Evolutionary conservation across 2,888 invertebrate species (phyloP).

Genomic region (Thyatira batis): DNA sequence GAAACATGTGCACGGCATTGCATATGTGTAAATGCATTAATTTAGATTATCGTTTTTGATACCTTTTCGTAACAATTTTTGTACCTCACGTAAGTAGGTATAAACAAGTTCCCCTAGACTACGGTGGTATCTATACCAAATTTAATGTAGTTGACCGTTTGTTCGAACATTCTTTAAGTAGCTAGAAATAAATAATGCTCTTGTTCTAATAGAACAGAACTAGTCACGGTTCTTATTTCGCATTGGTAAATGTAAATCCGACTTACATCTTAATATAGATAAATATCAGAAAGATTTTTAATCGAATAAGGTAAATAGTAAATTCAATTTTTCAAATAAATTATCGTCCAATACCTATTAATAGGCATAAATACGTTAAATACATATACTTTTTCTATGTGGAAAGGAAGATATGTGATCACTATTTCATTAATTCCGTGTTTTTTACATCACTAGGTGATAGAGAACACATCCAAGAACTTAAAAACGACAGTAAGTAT

Average conservation of each 20-base stretch:
- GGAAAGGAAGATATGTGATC: slow-evolving; percentile 70
- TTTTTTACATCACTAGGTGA: slow-evolving; percentile 65
- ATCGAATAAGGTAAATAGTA: slow-evolving; percentile 31
- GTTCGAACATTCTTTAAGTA: background rate
- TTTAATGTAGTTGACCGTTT: background rate
- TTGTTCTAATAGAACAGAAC: slow-evolving; percentile 28
- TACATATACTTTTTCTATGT: slow-evolving; percentile 46
- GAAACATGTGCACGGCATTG: background rate
- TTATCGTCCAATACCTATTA: slow-evolving; percentile 42
- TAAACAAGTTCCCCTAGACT: too few species aligned
- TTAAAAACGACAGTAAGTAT: slow-evolving; percentile 31
- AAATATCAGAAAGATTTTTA: slow-evolving; percentile 29
- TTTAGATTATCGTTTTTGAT: background rate
- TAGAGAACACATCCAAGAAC: slow-evolving; percentile 45
- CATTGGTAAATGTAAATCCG: slow-evolving; percentile 19
- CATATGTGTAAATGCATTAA: background rate
- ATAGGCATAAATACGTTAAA: slow-evolving; percentile 58
- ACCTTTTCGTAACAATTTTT: background rate
- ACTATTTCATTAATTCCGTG: slow-evolving; percentile 52
- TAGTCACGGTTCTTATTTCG: slow-evolving; percentile 5
- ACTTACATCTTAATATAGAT: slow-evolving; percentile 23
- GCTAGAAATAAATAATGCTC: background rate
- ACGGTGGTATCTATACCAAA: background rate
- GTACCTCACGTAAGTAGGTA: background rate
- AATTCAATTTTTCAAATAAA: slow-evolving; percentile 35